Evolutionary conservation across 2,113 vertebrate genomes (phyloP), one percentile per base, ranked within the genome.

Genomic region (Perca flavescens): DNA sequence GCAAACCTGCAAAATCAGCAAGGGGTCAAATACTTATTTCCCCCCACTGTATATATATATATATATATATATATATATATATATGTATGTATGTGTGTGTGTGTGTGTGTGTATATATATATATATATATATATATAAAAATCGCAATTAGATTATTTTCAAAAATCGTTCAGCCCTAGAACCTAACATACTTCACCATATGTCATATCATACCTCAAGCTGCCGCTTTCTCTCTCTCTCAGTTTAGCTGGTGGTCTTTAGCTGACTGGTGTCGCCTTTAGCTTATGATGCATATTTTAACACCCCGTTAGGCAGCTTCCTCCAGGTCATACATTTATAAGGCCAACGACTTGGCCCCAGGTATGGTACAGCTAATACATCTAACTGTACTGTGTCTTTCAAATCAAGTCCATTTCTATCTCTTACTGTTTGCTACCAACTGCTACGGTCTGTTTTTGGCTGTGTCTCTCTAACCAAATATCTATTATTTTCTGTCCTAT

Each of bases 241-340:
- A 34, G 9, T 65, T 58, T 46, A 50, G 40, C 60, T 72, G 43
- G 22, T 54, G 34, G 47, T 68, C 36, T 72, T 14, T 15, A 17
- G 31, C 16, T 1, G 2, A 43, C 40, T 28, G 15, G 15, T 5
- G 25, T 5, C 28, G 9, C 28, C 73, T 52, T 17, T 34, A 57
- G 40, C n/a, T 70, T 36, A 53, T 25, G 10, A 78, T 61, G 25
- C 28, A 74, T 54, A 56, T 40, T 49, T 56, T 17, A 69, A 31
- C n/a, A 28, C 6, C n/a, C 76, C 0, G 14, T 50, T 19, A 53
- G 46, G 31, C n/a, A 54, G 34, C 56, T 68, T 47, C 34, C 56
- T 68, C 47, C 34, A 66, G 16, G 43, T 16, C 62, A 43, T 21
- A 61, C 54, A 52, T 67, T 74, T 81, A 22, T 68, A 54, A 68